Evolutionary conservation across 2,113 vertebrate genomes (phyloP).

Genomic region (Turdus rufiventris): DNA sequence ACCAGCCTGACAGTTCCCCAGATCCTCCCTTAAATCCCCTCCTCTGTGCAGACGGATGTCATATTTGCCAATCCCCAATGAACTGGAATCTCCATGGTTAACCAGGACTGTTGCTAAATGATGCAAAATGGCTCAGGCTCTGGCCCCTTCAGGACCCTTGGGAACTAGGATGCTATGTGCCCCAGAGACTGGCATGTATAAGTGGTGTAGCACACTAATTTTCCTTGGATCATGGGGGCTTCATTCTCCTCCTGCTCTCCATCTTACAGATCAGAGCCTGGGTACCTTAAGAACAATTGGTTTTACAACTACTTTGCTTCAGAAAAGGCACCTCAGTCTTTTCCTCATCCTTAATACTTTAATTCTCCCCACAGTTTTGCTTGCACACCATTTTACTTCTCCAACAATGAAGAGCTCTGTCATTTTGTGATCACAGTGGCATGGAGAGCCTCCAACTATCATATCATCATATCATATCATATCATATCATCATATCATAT

Average conservation of each 20-base stretch:
- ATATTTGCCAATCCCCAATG: background rate
- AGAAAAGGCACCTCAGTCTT: background rate
- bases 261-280: background rate
- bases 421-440: background rate
- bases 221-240: background rate
- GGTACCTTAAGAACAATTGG: background rate
- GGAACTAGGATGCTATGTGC: background rate
- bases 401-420: rapidly evolving
- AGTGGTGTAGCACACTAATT: background rate
- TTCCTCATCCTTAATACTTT: background rate
- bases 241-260: background rate
- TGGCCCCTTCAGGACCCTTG: background rate
- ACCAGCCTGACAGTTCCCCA: background rate
- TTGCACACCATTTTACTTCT: rapidly evolving
- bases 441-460: background rate
- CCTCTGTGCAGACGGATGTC: background rate
- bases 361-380: background rate
- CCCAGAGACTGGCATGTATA: rapidly evolving
- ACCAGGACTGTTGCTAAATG: background rate
- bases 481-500: too few species aligned
- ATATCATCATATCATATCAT: background rate
- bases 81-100: background rate
- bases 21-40: too few species aligned
- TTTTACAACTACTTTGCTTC: background rate
- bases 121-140: background rate